Percentiles rank a stretch among this genome's conserved stretches.
Conservation (phyloP, 2,888 invertebrate species). For the Agrotis ipsilon region DNA sequence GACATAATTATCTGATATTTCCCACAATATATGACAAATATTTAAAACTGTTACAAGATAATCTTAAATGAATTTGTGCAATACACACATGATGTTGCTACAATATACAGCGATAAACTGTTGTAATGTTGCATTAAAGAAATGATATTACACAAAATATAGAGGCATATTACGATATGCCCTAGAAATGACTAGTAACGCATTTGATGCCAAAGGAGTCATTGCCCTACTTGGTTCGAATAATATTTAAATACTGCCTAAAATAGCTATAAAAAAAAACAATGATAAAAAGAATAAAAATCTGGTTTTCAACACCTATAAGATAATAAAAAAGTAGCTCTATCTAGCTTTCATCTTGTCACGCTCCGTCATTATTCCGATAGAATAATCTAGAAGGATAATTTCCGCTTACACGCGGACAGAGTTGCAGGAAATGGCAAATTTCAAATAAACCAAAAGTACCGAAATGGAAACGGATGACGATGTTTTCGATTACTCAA, state of each 20-base stretch:
- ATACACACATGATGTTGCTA: conserved; percentile 44
- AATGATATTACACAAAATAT: conserved; percentile 6
- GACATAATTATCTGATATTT: neutral
- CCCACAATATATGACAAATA: neutral
- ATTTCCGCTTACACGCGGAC: no score
- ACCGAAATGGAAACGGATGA: neutral
- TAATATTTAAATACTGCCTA: conserved; percentile 11
- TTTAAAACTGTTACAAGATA: neutral
- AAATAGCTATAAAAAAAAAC: conserved; percentile 1
- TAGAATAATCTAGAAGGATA: no score
- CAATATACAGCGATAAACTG: conserved; percentile 13
- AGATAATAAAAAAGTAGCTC: no score
- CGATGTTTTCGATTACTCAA: neutral
- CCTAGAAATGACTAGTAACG: conserved; percentile 19
- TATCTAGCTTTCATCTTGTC: no score
- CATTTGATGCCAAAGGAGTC: conserved; percentile 33
- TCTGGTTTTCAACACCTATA: neutral
- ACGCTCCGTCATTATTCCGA: no score
- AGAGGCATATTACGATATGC: conserved; percentile 31
- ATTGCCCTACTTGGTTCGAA: conserved; percentile 16
- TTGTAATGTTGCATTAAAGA: conserved; percentile 17
- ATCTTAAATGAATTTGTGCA: conserved; percentile 16
- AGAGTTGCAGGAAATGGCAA: neutral
- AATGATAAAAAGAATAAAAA: neutral
- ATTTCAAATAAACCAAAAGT: neutral